Evolutionary conservation across 2,113 vertebrate genomes (phyloP).

Genomic region (Macquaria australasica): DNA sequence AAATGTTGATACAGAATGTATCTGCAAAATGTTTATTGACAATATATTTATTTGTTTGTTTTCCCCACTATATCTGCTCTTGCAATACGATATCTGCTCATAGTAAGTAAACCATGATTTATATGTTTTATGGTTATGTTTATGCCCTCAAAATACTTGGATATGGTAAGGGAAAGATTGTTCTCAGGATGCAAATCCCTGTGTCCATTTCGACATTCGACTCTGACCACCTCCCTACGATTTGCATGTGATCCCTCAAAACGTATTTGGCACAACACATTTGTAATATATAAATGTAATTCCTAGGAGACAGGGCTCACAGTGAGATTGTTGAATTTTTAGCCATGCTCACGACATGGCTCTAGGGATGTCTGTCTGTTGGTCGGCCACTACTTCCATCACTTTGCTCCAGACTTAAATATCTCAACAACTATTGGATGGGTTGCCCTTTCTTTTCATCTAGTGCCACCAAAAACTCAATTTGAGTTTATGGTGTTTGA

Average conservation of each 20-base stretch:
- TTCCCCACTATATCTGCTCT: background rate
- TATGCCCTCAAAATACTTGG: background rate
- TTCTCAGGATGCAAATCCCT: background rate
- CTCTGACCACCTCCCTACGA: too few relatives aligned
- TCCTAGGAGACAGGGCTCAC: too few relatives aligned
- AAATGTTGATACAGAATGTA: background rate
- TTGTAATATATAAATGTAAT: background rate
- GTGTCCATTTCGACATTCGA: too few relatives aligned
- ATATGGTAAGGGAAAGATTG: background rate
- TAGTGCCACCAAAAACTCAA: background rate
- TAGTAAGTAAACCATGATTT: constrained; percentile 3
- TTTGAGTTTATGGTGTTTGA: too few relatives aligned
- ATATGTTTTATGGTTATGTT: background rate
- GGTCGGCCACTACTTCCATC: too few relatives aligned
- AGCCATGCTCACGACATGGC: too few relatives aligned
- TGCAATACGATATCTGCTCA: background rate
- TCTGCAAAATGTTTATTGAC: background rate
- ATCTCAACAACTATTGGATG: too few relatives aligned
- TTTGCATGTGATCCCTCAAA: background rate
- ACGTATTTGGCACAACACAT: background rate
- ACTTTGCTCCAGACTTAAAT: too few relatives aligned
- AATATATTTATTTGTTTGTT: background rate
- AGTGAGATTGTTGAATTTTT: too few relatives aligned
- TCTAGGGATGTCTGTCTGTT: too few relatives aligned
- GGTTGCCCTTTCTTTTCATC: too few relatives aligned